Evolutionary conservation across 2,888 invertebrate genomes (phyloP), one percentile per base, ranked within the genome.

Genomic region (Hermaeophaga mercurialis): DNA sequence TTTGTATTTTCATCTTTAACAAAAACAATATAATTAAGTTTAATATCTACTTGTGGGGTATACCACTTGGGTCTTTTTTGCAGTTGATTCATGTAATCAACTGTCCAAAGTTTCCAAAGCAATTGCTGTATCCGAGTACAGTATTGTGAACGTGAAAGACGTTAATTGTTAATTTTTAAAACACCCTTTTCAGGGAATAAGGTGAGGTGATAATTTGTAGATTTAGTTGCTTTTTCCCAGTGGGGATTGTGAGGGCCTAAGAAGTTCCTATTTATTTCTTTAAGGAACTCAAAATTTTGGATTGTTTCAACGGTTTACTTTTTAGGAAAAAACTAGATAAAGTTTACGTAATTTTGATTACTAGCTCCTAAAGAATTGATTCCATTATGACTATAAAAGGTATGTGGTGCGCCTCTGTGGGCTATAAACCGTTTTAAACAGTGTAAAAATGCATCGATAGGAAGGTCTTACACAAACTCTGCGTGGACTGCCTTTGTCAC

Each of bases 61-160:
- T 34, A 41, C 58, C 55, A 55, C 41, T 58, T 55, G 3, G 52
- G 48, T 46, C 54, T 48, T 31, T 54, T 47, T 33, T 58, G 58
- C 22, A 58, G 39, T 5, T 43, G 45, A 47, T 50, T 49, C n/a
- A 58, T 31, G 17, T 58, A 55, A 17, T 55, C 52, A 8, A 55
- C 34, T 15, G 58, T 45, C 52, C 58, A 55, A 22, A 41, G 36
- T n/a, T 55, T 54, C 46, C 43, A 54, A 36, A 55, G 46, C 18
- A 22, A 12, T 31, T 58, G 58, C 34, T 50, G 41, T 6, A 58
- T 33, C 5, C 46, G 22, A 17, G 46, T 38, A 31, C 22, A 39
- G 12, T 22, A 18, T 49, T 50, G 15, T 28, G 31, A 58, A 36
- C 44, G 14, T 12, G 38, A 34, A 9, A 50, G 28, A 36, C 36